Conservation (phyloP, 2,888 invertebrate species). For the Cephus spinipes region DNA sequence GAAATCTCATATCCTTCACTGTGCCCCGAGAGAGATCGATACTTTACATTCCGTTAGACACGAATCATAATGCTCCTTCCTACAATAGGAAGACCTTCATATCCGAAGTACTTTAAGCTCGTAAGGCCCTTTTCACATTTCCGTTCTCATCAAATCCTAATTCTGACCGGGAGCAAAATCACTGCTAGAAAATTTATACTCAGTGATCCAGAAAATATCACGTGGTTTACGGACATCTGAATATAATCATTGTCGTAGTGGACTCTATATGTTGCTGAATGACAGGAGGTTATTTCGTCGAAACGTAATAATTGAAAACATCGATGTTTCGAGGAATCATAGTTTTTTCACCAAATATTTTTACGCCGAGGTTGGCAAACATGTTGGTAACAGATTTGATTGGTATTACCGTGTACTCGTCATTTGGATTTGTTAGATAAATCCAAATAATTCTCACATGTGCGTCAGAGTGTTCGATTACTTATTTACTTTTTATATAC, state of each 20-base stretch:
- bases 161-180: neutral
- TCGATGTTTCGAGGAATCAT: neutral
- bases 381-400: neutral
- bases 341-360: neutral
- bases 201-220: neutral
- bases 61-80: neutral
- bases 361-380: neutral
- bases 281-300: neutral
- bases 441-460: neutral
- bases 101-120: neutral
- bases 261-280: neutral
- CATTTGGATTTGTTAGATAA: neutral
- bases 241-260: neutral
- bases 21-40: neutral
- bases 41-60: neutral
- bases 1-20: neutral
- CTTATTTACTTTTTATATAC: neutral
- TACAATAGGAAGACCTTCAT: neutral
- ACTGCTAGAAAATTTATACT: neutral
- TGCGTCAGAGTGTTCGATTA: neutral
- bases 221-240: neutral
- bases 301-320: neutral
- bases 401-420: neutral
- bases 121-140: neutral
- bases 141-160: neutral